phyloP scores from a whole-genome alignment of 2,113 vertebrate species.

The Spilogale gracilis region DNA sequence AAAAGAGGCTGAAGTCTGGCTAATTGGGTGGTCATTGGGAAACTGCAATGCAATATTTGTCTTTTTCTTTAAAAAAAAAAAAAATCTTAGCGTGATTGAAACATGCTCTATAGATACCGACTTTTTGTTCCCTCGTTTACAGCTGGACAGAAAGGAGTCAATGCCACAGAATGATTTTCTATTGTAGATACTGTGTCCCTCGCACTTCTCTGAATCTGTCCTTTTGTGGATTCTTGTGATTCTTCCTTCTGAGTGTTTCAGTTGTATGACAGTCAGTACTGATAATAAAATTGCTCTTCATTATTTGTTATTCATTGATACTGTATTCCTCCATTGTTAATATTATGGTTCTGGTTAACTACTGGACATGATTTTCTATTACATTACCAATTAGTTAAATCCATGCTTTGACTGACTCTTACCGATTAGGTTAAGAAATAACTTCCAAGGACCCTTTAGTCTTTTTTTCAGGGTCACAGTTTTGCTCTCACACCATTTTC shows the following conservation, averaged over 20 bases:
- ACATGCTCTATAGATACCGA: constrained; percentile 11
- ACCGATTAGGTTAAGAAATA: constrained; percentile 24
- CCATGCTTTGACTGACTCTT: constrained; percentile 58
- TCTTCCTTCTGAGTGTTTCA: constrained; percentile 72
- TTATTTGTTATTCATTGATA: constrained; percentile 53
- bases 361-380: constrained; percentile 9
- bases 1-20: not conserved
- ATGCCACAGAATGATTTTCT: constrained; percentile 78
- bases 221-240: constrained; percentile 72
- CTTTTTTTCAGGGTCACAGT: not conserved
- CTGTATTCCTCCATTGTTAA: constrained; percentile 50
- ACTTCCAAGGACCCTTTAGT: constrained; percentile 21
- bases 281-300: constrained; percentile 70
- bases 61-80: not conserved
- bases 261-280: constrained; percentile 56
- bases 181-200: constrained; percentile 53
- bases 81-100: constrained; percentile 55
- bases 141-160: constrained; percentile 70
- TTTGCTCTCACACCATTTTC: not conserved
- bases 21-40: constrained; percentile 2
- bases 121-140: constrained; percentile 70
- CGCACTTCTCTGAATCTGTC: constrained; percentile 73
- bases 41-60: constrained; percentile 62
- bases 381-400: constrained; percentile 65
- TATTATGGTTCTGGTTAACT: not conserved